Percentiles rank a stretch among this genome's conserved stretches.
Evolutionary conservation across 2,113 vertebrate species (phyloP).

Genomic region (Actinemys pallida): DNA sequence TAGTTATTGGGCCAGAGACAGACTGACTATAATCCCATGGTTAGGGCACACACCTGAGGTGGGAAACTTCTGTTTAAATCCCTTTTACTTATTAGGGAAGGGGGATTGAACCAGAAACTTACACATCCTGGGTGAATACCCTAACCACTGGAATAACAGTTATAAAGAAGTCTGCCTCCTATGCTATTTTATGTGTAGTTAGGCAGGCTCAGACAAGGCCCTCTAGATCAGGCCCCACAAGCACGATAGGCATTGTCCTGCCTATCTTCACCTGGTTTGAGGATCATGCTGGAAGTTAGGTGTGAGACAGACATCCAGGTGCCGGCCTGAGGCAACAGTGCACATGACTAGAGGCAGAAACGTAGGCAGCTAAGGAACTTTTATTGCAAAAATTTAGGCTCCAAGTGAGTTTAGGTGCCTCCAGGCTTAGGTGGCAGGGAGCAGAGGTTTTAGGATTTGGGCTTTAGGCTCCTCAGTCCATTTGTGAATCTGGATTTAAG

Average conservation of each 20-base stretch:
- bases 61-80: neutral
- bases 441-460: neutral
- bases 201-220: neutral
- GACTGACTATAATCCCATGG: neutral
- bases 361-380: neutral
- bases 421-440: neutral
- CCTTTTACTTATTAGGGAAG: neutral
- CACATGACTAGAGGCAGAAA: neutral
- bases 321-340: neutral
- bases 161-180: neutral
- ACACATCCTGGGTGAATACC: neutral
- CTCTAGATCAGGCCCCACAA: neutral
- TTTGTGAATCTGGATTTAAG: no score
- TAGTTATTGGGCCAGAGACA: neutral
- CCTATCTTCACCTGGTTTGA: neutral
- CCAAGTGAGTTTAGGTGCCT: neutral
- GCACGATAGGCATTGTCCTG: neutral
- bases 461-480: neutral
- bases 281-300: neutral
- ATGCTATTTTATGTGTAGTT: neutral
- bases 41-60: neutral
- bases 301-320: neutral
- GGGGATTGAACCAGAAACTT: neutral
- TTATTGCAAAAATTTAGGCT: neutral
- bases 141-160: neutral